Conservation (phyloP, 2,888 invertebrate species). For the Agriopis leucophaearia region DNA sequence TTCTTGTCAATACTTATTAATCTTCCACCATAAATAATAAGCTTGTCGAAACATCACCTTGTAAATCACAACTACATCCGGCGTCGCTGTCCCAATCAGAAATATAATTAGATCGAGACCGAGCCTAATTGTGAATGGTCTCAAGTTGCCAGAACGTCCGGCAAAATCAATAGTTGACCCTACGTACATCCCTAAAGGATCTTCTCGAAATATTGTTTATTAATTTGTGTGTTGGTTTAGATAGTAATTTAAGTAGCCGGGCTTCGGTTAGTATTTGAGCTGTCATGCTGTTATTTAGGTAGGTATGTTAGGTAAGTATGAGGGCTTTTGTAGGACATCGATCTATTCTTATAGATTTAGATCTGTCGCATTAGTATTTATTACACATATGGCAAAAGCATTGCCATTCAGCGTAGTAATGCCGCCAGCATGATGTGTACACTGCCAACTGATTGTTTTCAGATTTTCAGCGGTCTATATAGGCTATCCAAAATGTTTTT, state of each 20-base stretch:
- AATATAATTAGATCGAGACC: constrained; percentile 84
- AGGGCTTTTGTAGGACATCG: no score
- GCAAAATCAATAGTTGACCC: constrained; percentile 70
- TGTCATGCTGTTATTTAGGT: not conserved
- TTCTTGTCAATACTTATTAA: constrained; percentile 17
- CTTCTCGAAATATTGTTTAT: constrained; percentile 59
- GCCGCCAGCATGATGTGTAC: no score
- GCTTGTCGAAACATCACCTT: constrained; percentile 43
- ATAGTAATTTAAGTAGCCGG: constrained; percentile 22
- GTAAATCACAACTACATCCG: constrained; percentile 51
- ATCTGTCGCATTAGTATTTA: no score
- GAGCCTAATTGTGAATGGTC: constrained; percentile 81
- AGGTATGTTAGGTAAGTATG: not conserved
- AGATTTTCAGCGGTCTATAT: no score
- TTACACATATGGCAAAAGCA: no score
- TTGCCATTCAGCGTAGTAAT: no score
- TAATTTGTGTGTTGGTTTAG: constrained; percentile 45
- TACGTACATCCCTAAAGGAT: constrained; percentile 61
- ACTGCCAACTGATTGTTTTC: no score
- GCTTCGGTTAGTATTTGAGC: constrained; percentile 11
- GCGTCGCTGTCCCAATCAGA: constrained; percentile 76
- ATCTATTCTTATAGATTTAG: no score
- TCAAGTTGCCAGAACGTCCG: constrained; percentile 78
- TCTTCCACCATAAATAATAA: constrained; percentile 35
- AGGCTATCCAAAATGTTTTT: no score